Evolutionary conservation across 2,888 invertebrate genomes (phyloP), one percentile per base, ranked within the genome.

Genomic region (Cataglyphis rosenhaueri): DNA sequence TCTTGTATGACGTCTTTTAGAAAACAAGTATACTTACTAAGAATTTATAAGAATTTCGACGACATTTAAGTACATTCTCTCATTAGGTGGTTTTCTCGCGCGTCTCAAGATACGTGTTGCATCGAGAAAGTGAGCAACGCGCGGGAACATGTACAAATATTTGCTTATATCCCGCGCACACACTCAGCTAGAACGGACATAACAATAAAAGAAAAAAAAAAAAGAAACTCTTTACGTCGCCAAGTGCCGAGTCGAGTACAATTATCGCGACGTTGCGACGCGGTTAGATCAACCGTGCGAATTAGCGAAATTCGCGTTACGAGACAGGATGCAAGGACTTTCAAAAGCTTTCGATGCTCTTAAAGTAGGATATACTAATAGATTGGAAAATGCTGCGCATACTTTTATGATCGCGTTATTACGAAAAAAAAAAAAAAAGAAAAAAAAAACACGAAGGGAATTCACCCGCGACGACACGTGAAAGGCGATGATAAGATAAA

Each of bases 261-360:
- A 79, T 79, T 79, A 79, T 70, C 78, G 41, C 55, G 38, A 66
- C 76, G 66, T 76, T 12, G 64, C 64, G 35, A 64, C 48, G 29
- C 66, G 18, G 10, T 44, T 70, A 79, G 71, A 32, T 79, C 35
- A 61, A 44, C 25, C 44, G 71, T 59, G 44, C 59, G 78, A 78
- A 70, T 59, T 59, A 6, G 35, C 41, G 18, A 57, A 12, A 41
- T 8, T 18, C 41, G 12, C 25, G 6, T 38, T 25, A 12, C 0
- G 44, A 2, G 4, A 15, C n/a, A 9, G 32, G 21, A 6, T 15
- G 32, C 44, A 29, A 35, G 15, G 48, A 15, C 32, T 35, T 48
- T 1, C 32, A 21, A 62, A 35, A 44, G 21, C 44, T 61, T 32
- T 44, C 61, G 15, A 2, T 18, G 10, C 4, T 21, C 21, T 8